Base-by-base conservation (phyloP, 1,140 invertebrate genomes). In the Limonius californicus region DNA sequence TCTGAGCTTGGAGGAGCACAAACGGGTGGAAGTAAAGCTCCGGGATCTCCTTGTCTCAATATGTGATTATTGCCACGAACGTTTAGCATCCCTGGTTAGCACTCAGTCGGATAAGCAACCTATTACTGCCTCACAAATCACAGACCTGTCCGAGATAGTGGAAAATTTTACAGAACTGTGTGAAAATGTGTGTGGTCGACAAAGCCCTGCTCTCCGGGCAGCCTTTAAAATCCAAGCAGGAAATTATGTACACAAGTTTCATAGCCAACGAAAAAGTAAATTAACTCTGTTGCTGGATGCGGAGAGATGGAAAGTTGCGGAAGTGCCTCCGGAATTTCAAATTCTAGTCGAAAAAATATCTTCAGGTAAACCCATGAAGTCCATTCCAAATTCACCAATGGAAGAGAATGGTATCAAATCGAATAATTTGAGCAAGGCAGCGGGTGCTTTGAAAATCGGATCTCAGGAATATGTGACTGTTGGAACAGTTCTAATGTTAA, bases 261-360 rank as follows among this genome's bases (percentile, higher is more conserved):
- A 98, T 76, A 84, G 88, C 50, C 92, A 96, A 71, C 80, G 91
- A 43, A 93, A 93, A 76, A 86, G 83, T 18, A 95, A 95, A 77
- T 78, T 98, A 18, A 89, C 86, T 63, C 71, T 89, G 61, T 83
- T 95, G 32, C 78, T 99, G 32, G 95, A 98, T 71, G 87, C 86
- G 67, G 97, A 99, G 78, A 82, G 89, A 54, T 99, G 97, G 96
- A 94, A 91, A 74, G 86, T 90, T 69, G 91, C 92, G n/a, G 91
- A 96, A 68, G 90, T 98, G 43, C 89, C 93, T 0, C 76, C 81
- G 61, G 91, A 95, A 75, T 89, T 96, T 75, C 94, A 97, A 78
- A 81, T 80, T 60, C 80, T 97, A 50, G 86, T 96, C n/a, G 84
- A 89, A 76, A 83, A 86, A 68, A 87, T 92, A 69, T 78, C 82